These are phyloP conservation scores for Sander lucioperca DNA, from an alignment of 2,113 vertebrate genomes.

Conservation along the genomic window DNA sequence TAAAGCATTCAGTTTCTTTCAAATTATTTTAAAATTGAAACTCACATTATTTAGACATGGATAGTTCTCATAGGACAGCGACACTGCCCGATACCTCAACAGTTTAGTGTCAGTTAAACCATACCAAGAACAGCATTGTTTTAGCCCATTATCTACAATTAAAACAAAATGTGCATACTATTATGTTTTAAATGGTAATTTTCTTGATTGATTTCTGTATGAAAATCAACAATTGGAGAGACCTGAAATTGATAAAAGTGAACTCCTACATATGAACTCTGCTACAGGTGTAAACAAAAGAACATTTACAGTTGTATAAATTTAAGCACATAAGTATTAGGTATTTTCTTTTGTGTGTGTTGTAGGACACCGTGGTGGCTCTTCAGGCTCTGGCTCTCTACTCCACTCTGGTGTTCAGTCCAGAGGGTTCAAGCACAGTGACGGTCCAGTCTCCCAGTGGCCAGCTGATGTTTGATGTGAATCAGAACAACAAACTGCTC, in stretches of 20 bases:
- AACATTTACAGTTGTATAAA: too few relatives aligned
- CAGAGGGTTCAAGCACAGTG: slow-evolving; percentile 62
- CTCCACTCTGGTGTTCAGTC: slow-evolving; percentile 70
- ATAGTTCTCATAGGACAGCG: background rate
- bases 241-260: slow-evolving; percentile 60
- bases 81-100: background rate
- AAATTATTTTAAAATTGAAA: too few relatives aligned
- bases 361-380: slow-evolving; percentile 88
- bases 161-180: background rate
- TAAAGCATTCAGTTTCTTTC: too few relatives aligned
- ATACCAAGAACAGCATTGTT: slow-evolving; percentile 40
- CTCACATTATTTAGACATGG: too few relatives aligned
- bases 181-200: background rate
- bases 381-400: slow-evolving; percentile 89
- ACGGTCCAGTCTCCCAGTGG: slow-evolving; percentile 67
- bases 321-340: too few relatives aligned
- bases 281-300: background rate
- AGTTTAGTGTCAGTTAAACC: background rate
- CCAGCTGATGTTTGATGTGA: slow-evolving; percentile 82
- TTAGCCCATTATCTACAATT: slow-evolving; percentile 75
- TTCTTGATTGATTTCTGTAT: background rate
- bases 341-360: slow-evolving; percentile 22
- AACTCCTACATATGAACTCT: background rate
- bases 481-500: slow-evolving; percentile 85
- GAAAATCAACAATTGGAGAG: slow-evolving; percentile 77